phyloP scores from a whole-genome alignment of 2,888 invertebrate genomes.

The Luperina nickerlii region DNA sequence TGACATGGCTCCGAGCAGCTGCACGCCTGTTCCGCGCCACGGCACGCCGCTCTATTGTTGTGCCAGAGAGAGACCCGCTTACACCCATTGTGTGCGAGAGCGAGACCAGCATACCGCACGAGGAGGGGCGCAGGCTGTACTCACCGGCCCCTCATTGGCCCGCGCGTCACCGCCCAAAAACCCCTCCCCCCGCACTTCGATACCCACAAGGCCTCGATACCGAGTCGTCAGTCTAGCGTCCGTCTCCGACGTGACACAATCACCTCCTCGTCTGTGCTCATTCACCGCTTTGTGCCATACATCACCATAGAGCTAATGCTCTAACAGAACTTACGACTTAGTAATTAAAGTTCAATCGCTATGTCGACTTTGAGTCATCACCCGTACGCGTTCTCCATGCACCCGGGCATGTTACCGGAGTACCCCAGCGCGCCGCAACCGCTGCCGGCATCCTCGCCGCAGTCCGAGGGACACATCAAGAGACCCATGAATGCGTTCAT shows the following conservation, averaged over 20 bases:
- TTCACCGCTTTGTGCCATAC: slow-evolving; percentile 86
- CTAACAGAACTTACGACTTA: slow-evolving; percentile 73
- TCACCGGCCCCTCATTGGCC: slow-evolving; percentile 79
- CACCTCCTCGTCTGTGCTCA: slow-evolving; percentile 80
- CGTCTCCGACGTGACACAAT: slow-evolving; percentile 88
- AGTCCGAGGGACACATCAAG: slow-evolving; percentile 95
- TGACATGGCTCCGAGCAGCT: slow-evolving; percentile 86
- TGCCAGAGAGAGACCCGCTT: slow-evolving; percentile 73
- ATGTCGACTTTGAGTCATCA: slow-evolving; percentile 90
- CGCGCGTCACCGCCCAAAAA: slow-evolving; percentile 77
- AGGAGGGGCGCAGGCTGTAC: slow-evolving; percentile 87
- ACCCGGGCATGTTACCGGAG: slow-evolving; percentile 87
- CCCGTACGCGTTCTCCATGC: slow-evolving; percentile 89
- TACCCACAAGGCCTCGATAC: slow-evolving; percentile 77
- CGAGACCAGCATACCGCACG: slow-evolving; percentile 69
- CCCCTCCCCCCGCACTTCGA: slow-evolving; percentile 83
- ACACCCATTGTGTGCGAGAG: slow-evolving; percentile 68
- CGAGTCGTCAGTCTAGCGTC: slow-evolving; percentile 85
- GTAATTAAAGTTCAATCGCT: slow-evolving; percentile 68
- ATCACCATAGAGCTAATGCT: slow-evolving; percentile 81
- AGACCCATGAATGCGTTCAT: slow-evolving; percentile 99
- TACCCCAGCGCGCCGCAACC: slow-evolving; percentile 86
- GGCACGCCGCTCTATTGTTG: slow-evolving; percentile 76
- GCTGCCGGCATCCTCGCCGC: slow-evolving; percentile 86
- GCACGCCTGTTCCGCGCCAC: slow-evolving; percentile 80